phyloP scores from a whole-genome alignment of 2,113 vertebrate species.

The Dicrurus megarhynchus region DNA sequence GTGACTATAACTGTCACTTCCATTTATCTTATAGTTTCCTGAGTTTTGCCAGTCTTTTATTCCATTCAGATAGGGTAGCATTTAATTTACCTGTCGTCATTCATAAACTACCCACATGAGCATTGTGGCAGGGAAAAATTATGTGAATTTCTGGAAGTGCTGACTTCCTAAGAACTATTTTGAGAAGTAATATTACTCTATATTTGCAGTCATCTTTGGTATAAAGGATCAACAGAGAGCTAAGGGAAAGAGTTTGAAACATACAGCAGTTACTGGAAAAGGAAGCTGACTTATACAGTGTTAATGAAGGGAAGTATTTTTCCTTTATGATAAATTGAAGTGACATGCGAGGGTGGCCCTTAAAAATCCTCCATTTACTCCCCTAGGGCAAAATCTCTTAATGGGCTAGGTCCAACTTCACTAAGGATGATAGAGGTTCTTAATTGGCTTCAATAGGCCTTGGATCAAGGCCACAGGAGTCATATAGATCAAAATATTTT shows the following conservation, averaged over 20 bases:
- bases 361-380: conserved; percentile 37
- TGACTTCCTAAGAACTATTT: conserved; percentile 23
- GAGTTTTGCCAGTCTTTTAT: conserved; percentile 71
- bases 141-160: conserved; percentile 47
- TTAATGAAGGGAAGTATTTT: conserved; percentile 23
- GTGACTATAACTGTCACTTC: conserved; percentile 81
- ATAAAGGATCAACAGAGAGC: not conserved
- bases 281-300: not conserved
- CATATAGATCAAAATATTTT: not conserved
- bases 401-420: not conserved
- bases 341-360: not conserved
- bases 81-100: conserved; percentile 53
- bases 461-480: not conserved
- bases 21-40: conserved; percentile 75
- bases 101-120: conserved; percentile 24
- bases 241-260: not conserved
- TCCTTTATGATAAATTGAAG: conserved; percentile 1
- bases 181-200: conserved; percentile 11
- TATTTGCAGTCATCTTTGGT: not conserved
- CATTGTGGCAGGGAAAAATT: conserved; percentile 37
- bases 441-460: conserved; percentile 6
- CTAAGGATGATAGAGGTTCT: not conserved
- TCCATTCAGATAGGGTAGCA: conserved; percentile 65
- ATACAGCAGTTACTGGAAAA: not conserved
- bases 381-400: not conserved